These are phyloP conservation scores for Anarsia innoxiella DNA, from an alignment of 2,888 invertebrate species.

Conservation along the genomic window DNA sequence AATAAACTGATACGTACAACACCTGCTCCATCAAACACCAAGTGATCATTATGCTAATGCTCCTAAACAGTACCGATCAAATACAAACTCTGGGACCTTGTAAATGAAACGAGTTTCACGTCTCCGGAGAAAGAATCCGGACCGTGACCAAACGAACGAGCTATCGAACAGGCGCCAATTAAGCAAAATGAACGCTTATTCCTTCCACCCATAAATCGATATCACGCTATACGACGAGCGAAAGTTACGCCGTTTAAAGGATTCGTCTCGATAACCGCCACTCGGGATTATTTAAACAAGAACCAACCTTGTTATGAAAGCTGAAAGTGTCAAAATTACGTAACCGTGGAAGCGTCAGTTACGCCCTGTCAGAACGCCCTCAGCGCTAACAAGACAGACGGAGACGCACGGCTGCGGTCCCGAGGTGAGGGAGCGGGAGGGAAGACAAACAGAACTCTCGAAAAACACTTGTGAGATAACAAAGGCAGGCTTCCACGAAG, in stretches of 20 bases:
- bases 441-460: slow-evolving; percentile 68
- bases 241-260: slow-evolving; percentile 67
- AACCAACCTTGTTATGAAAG: slow-evolving; percentile 69
- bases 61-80: slow-evolving; percentile 41
- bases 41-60: slow-evolving; percentile 70
- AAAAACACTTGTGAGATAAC: slow-evolving; percentile 75
- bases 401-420: slow-evolving; percentile 49
- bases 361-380: slow-evolving; percentile 69
- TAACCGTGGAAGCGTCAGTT: slow-evolving; percentile 67
- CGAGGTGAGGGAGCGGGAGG: slow-evolving; percentile 43
- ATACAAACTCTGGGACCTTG: slow-evolving; percentile 38
- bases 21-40: slow-evolving; percentile 70
- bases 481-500: slow-evolving; percentile 72
- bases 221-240: slow-evolving; percentile 49
- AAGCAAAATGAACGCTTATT: slow-evolving; percentile 69
- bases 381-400: slow-evolving; percentile 63
- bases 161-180: slow-evolving; percentile 61
- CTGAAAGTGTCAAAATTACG: slow-evolving; percentile 70
- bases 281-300: slow-evolving; percentile 51
- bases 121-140: slow-evolving; percentile 35
- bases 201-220: slow-evolving; percentile 63
- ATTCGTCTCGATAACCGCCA: slow-evolving; percentile 48
- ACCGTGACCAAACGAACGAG: slow-evolving; percentile 58
- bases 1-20: slow-evolving; percentile 67
- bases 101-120: slow-evolving; percentile 37